Evolutionary conservation across 2,888 invertebrate genomes (phyloP).

Genomic region (Sialis lutaria): DNA sequence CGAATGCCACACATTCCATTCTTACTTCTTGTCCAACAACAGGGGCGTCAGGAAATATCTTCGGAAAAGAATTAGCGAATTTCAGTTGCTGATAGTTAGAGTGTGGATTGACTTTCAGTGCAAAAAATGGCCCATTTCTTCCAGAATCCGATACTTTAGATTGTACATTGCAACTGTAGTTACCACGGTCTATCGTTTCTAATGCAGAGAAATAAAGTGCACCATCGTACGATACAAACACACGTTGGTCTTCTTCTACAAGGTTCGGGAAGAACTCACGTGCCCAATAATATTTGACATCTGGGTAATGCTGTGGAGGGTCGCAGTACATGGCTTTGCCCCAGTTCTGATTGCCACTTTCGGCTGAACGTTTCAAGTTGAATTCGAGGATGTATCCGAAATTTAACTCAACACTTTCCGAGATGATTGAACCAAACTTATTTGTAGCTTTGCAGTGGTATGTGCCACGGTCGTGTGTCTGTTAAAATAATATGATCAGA

Average conservation of each 20-base stretch:
- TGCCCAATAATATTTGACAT: slow-evolving; percentile 82
- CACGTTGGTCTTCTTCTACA: slow-evolving; percentile 80
- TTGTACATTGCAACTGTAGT: slow-evolving; percentile 83
- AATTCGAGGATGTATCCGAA: slow-evolving; percentile 87
- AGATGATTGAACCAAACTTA: slow-evolving; percentile 71
- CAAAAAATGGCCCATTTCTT: slow-evolving; percentile 78
- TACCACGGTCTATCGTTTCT: slow-evolving; percentile 77
- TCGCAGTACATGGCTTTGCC: slow-evolving; percentile 85
- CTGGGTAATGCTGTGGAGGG: slow-evolving; percentile 81
- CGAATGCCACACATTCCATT: slow-evolving; percentile 89
- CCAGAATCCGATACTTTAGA: slow-evolving; percentile 75
- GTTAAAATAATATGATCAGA: slow-evolving; percentile 8
- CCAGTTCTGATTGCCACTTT: slow-evolving; percentile 81
- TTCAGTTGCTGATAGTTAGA: slow-evolving; percentile 81
- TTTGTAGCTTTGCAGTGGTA: slow-evolving; percentile 91
- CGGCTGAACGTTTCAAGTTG: slow-evolving; percentile 68
- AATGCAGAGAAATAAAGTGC: slow-evolving; percentile 88
- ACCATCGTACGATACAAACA: slow-evolving; percentile 88
- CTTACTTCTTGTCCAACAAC: slow-evolving; percentile 77
- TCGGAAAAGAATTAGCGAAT: slow-evolving; percentile 90
- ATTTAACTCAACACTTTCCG: slow-evolving; percentile 71
- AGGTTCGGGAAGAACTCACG: slow-evolving; percentile 80
- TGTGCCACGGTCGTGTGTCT: slow-evolving; percentile 62
- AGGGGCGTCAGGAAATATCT: slow-evolving; percentile 87
- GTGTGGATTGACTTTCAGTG: slow-evolving; percentile 63